Percentiles rank a stretch among this genome's conserved stretches.
Conservation (phyloP, 2,113 vertebrate species). For the Cyanoderma ruficeps region DNA sequence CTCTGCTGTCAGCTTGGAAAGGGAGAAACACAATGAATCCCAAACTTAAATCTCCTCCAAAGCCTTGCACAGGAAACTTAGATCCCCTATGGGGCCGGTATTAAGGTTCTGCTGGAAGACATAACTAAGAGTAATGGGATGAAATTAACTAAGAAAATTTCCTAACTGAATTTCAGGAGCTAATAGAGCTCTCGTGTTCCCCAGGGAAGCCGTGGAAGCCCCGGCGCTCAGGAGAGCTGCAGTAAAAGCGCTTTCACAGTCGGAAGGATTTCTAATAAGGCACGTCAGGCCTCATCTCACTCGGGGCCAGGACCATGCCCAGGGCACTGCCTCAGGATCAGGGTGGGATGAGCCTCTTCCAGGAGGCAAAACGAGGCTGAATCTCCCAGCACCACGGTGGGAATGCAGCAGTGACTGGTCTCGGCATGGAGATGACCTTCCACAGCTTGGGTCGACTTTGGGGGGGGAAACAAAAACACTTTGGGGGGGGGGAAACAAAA, state of each 20-base stretch:
- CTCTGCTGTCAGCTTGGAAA: conserved; percentile 51
- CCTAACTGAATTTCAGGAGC: conserved; percentile 68
- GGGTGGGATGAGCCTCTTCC: not conserved
- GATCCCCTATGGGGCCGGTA: conserved; percentile 46
- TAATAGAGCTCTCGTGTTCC: conserved; percentile 59
- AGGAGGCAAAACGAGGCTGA: not conserved
- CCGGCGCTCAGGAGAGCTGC: conserved; percentile 48
- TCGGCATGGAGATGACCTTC: rapidly evolving
- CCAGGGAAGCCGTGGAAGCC: conserved; percentile 57
- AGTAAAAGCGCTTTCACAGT: conserved; percentile 9
- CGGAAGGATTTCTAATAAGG: conserved; percentile 47
- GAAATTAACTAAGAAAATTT: conserved; percentile 68
- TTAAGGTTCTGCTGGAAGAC: conserved; percentile 62
- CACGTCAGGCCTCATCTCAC: not conserved
- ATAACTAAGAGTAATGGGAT: conserved; percentile 70
- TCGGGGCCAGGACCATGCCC: not conserved
- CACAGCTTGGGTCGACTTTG: rapidly evolving
- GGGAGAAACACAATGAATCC: conserved; percentile 55
- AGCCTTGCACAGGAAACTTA: conserved; percentile 63
- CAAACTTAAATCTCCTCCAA: conserved; percentile 51
- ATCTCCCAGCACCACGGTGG: not conserved
- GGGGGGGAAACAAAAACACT: not conserved
- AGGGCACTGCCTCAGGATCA: not conserved
- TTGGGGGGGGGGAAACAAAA: not conserved
- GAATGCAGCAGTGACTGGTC: not conserved